Base-by-base conservation (phyloP, 1,140 invertebrate species). In the Conus betulinus region DNA sequence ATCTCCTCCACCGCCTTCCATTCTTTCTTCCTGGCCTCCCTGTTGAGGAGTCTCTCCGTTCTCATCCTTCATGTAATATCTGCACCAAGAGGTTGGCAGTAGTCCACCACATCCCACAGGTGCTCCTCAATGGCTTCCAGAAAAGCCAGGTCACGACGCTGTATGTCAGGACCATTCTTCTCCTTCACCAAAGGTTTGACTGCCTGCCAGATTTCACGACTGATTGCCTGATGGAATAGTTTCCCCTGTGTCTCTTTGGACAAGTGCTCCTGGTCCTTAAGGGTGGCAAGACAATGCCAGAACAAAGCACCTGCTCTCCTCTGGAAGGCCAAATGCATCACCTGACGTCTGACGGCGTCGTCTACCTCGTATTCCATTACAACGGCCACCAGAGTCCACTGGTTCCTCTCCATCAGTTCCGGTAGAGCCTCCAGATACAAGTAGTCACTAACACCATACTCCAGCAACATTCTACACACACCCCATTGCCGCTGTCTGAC, bases 31-130 rank as follows among this genome's bases (percentile, higher is more conserved):
- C 81, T 52, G 51, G 51, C 81, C 52, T 27, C 81, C 81, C 53
- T 83, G 81, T 83, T 27, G 39, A 27, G 53, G 53, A 8, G 81
- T 83, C 3, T 83, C 39, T 27, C 81, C 81, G 10, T 53, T 51
- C 25, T 27, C 81, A 25, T 83, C 81, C 81, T 57, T 53, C 81
- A 55, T 83, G 81, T 83, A 52, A 83, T 83, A 52, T 83, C 81
- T 17, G 81, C 81, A 23, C 20, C 13, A 52, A 20, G 53, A 83
- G 0, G 78, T 51, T 81, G 78, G 78, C 78, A 81, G 78, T 81
- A 20, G 4, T 39, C 51, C 78, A 81, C 78, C 78, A 81, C 51
- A 52, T 81, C 78, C 78, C 78, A 81, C 13, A 25, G 78, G 78
- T 81, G 78, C 25, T 52, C 7, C 27, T 39, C 78, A 39, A 51